Percentiles rank a stretch among this genome's conserved stretches.
These are phyloP conservation scores for Trichonephila inaurata DNA, from an alignment of 1,140 invertebrate genomes.

Conservation along the genomic window DNA sequence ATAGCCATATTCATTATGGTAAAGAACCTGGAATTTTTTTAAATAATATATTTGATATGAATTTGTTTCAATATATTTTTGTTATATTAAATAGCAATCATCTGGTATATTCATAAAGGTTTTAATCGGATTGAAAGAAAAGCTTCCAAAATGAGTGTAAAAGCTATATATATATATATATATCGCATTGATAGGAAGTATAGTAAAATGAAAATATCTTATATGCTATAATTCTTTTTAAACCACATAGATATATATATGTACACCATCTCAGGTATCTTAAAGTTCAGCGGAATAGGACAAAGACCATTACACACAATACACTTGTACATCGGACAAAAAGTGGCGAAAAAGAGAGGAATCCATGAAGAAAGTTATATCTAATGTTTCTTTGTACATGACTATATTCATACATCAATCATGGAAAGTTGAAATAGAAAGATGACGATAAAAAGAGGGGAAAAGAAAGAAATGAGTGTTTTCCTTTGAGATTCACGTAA, in stretches of 20 bases:
- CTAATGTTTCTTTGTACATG: constrained; percentile 31
- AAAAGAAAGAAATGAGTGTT: neutral
- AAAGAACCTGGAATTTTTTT: constrained; percentile 31
- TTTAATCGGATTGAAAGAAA: neutral
- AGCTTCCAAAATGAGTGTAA: neutral
- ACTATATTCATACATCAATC: constrained; percentile 28
- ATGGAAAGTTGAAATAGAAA: constrained; percentile 45
- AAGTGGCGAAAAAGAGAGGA: constrained; percentile 15
- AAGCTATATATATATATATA: neutral
- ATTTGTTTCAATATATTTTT: constrained; percentile 5
- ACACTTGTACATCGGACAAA: constrained; percentile 45
- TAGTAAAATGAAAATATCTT: constrained; percentile 15
- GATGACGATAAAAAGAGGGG: constrained; percentile 15
- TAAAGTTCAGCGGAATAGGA: constrained; percentile 40
- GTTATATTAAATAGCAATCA: neutral
- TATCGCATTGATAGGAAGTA: neutral
- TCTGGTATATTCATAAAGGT: neutral
- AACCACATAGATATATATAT: constrained; percentile 24
- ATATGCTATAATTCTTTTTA: neutral
- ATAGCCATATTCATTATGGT: constrained; percentile 63
- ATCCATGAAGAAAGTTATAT: neutral
- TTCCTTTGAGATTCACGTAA: constrained; percentile 54
- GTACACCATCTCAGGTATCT: constrained; percentile 52
- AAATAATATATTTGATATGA: constrained; percentile 51
- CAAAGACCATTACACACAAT: neutral